Base-by-base conservation (phyloP, 2,113 vertebrate species). In the Rhinichthys klamathensis region DNA sequence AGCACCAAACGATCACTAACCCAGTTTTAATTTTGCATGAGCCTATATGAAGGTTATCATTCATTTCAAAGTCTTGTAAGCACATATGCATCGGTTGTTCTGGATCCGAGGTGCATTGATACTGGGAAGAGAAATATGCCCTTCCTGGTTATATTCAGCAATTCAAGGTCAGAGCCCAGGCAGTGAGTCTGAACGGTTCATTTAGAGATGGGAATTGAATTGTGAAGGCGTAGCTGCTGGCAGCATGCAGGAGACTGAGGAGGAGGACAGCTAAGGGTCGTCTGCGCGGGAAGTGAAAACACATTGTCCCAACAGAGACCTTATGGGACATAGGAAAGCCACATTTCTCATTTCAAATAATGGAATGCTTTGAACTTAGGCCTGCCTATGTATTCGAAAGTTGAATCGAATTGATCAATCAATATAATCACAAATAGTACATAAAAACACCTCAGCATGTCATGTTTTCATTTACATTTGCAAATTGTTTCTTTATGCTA, bases 141-240 rank as follows among this genome's bases (percentile, higher is more conserved):
- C 56, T 72, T 72, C 60, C 83, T 84, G 79, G 83, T 84, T 87
- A 84, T 77, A 82, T 85, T 86, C 54, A 81, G 27, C 41, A n/a
- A 87, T 84, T 87, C 90, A 87, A 92, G 90, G 87, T 89, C 90
- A 78, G 87, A 91, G 89, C 89, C 88, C 86, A 83, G 83, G 81
- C 15, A 63, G 80, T 84, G 35, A 84, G 86, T 25, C 87, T 88
- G 85, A 92, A 88, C 89, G 74, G 88, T 91, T 89, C 82, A 89
- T 93, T 92, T 86, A 90, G 85, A 86, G 85, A 88, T 87, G 84
- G 85, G 83, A 91, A 92, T 84, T 89, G 89, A 92, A 92, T 92
- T 85, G 88, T 56, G 89, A 92, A 91, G 87, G 75, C 56, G 73
- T 85, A 84, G 77, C 82, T 87, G 65, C 88, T 90, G 89, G 80